Conservation (phyloP, 1,140 invertebrate genomes). For the Hypothenemus hampei region DNA sequence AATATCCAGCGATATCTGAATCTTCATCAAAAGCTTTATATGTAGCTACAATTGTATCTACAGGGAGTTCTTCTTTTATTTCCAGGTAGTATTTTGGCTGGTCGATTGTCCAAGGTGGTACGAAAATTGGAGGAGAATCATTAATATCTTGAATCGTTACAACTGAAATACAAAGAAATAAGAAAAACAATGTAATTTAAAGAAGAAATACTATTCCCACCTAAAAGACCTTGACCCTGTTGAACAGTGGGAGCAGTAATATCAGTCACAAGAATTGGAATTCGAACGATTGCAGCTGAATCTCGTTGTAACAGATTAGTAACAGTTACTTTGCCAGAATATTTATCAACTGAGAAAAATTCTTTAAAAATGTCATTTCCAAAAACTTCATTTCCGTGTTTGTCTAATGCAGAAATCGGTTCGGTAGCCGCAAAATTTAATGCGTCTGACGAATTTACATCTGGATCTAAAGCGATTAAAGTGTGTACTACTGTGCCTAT, state of each 20-base stretch:
- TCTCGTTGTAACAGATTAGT: conserved; percentile 61
- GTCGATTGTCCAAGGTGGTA: conserved; percentile 66
- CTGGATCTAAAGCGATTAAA: conserved; percentile 75
- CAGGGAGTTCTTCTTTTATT: conserved; percentile 78
- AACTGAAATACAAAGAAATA: conserved; percentile 45
- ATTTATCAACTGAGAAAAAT: conserved; percentile 67
- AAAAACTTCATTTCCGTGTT: conserved; percentile 71
- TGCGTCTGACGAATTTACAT: conserved; percentile 63
- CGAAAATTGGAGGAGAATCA: conserved; percentile 58
- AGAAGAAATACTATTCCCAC: conserved; percentile 3
- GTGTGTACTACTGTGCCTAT: conserved; percentile 68
- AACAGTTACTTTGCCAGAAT: conserved; percentile 69
- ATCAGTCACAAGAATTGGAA: conserved; percentile 77
- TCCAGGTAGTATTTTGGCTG: conserved; percentile 63
- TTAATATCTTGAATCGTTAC: conserved; percentile 84
- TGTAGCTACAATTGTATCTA: conserved; percentile 72
- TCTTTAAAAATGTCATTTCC: conserved; percentile 55
- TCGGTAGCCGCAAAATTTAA: conserved; percentile 69
- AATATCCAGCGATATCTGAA: conserved; percentile 73
- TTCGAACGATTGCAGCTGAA: conserved; percentile 64
- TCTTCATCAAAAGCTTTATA: conserved; percentile 78
- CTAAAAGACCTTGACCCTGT: conserved; percentile 62
- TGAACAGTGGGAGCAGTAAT: conserved; percentile 71
- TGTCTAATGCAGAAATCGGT: conserved; percentile 69
- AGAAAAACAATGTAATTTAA: background rate